A percentile compares a stretch with the other conserved stretches of the same genome.
Evolutionary conservation across 2,797 vertebrate species (phyloP).

Genomic region (Lycodopsis pacificus): DNA sequence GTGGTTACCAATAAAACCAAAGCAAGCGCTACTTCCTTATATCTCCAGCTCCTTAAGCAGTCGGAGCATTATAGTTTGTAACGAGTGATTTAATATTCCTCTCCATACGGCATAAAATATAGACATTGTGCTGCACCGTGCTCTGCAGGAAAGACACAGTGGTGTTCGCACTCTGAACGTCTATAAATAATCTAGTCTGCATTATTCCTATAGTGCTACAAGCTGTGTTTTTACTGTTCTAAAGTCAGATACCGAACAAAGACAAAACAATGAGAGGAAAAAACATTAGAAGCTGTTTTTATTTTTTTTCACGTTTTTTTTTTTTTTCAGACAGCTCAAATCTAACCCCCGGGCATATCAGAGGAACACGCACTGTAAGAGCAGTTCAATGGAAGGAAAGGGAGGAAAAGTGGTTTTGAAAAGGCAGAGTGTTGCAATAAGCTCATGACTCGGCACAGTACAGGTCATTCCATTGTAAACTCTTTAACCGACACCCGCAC

Average conservation of each 20-base stretch:
- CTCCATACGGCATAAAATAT: neutral
- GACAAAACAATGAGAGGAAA: neutral
- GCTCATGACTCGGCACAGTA: neutral
- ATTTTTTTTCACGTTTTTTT: neutral
- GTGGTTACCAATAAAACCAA: neutral
- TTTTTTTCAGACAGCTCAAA: neutral
- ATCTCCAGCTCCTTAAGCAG: neutral
- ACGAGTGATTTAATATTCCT: neutral
- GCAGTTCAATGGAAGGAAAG: conserved; percentile 11
- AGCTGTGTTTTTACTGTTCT: neutral
- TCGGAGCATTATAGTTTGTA: neutral
- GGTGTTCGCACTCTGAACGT: neutral
- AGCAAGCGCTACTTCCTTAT: neutral
- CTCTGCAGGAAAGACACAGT: neutral
- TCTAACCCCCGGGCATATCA: neutral
- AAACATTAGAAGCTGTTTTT: too few species aligned
- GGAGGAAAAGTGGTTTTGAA: conserved; percentile 27
- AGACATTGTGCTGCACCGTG: neutral
- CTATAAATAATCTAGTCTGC: neutral
- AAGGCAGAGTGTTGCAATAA: conserved; percentile 7
- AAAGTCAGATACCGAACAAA: neutral
- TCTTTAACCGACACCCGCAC: neutral
- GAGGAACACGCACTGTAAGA: neutral
- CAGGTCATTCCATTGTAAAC: neutral
- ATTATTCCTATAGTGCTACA: neutral